A percentile compares a stretch with the other conserved stretches of the same genome.
Evolutionary conservation across 2,113 vertebrate genomes (phyloP).

Genomic region (Rhegmatorhina hoffmannsi): DNA sequence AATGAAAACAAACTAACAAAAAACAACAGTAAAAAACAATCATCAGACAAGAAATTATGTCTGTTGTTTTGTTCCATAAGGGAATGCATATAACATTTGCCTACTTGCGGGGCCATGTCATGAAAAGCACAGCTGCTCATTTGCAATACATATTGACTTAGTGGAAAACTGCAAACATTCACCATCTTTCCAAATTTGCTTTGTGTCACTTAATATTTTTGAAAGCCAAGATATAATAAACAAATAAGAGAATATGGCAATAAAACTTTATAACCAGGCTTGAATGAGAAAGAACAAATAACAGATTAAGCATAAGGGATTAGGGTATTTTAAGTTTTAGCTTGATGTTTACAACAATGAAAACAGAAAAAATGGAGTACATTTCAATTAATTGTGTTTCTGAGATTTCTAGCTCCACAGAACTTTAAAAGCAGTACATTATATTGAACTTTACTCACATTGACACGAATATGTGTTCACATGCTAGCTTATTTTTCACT

Average conservation of each 20-base stretch:
- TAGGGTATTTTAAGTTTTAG: not conserved
- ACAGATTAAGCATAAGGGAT: not conserved
- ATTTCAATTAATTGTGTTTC: not conserved
- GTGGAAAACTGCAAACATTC: not conserved
- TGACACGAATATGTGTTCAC: not conserved
- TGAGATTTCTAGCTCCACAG: not conserved
- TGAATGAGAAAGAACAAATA: not conserved
- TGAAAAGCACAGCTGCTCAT: not conserved
- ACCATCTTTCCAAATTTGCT: not conserved
- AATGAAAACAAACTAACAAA: not conserved
- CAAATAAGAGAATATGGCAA: not conserved
- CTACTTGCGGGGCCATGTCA: not conserved
- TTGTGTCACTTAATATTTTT: not conserved
- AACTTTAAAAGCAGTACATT: not conserved
- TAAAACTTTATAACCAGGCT: not conserved
- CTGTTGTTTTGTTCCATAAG: not conserved
- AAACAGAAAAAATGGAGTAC: not conserved
- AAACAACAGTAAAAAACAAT: not conserved
- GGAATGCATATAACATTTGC: not conserved
- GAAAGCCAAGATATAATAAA: not conserved
- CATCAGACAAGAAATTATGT: rapidly evolving
- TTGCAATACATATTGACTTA: not conserved
- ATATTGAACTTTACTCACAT: not conserved
- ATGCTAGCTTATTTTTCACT: not conserved
- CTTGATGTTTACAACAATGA: not conserved